A percentile compares a stretch with the other conserved stretches of the same genome.
Evolutionary conservation across 2,113 vertebrate species (phyloP).

Genomic region (Lycaon pictus): DNA sequence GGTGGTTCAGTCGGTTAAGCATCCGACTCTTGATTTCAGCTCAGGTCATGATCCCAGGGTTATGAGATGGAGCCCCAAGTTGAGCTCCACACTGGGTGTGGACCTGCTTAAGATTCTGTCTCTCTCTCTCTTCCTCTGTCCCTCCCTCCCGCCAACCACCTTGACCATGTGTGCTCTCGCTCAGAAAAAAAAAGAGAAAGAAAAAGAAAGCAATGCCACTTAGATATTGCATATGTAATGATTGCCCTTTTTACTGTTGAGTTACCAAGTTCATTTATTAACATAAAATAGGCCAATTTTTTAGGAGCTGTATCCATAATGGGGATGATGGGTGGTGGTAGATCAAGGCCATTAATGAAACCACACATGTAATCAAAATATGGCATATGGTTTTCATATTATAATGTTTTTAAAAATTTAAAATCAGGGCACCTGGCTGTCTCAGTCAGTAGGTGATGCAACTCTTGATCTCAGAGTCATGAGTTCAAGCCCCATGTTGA

Average conservation of each 20-base stretch:
- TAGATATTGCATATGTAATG: not conserved
- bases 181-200: not conserved
- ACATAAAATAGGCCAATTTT: not conserved
- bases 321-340: not conserved
- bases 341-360: not conserved
- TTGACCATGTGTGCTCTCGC: not conserved
- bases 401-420: not conserved
- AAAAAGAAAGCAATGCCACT: not conserved
- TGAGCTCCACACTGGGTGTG: not conserved
- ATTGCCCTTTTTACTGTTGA: not conserved
- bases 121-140: not conserved
- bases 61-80: not conserved
- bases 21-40: not conserved
- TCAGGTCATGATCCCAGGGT: not conserved
- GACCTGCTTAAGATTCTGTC: not conserved
- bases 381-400: not conserved
- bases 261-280: conserved; percentile 13
- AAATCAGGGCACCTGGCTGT: not conserved
- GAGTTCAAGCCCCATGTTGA: not conserved
- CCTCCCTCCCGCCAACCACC: too few species aligned
- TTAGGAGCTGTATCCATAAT: not conserved
- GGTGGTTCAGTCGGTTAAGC: not conserved
- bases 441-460: not conserved
- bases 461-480: not conserved
- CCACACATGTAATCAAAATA: not conserved